Evolutionary conservation across 1,140 invertebrate species (phyloP), one percentile per base, ranked within the genome.

Genomic region (Archegozetes longisetosus): DNA sequence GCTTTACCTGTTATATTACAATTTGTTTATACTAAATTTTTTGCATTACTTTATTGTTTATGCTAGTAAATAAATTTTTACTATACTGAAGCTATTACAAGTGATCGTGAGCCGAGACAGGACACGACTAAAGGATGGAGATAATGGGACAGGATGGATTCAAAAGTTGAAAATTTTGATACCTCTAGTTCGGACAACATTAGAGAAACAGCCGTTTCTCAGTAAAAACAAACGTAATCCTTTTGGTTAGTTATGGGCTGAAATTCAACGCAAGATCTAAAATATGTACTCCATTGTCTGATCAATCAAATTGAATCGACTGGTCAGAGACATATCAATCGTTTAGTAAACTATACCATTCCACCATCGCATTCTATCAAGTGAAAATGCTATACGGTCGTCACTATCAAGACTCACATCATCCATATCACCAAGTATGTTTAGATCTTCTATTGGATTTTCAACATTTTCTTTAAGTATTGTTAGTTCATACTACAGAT

Each of bases 181-280:
- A n/a, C n/a, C n/a, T n/a, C n/a, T n/a, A n/a, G n/a, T 55, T 1
- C 62, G 62, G 12, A 61, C 65, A 1, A 65, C 59, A 14, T 52
- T 51, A 1, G 65, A 65, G 28, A 32, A 61, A 52, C 64, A 66
- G 14, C 66, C 61, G 13, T 23, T 24, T 24, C 40, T 6, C 20
- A 27, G 51, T 27, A 22, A 48, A 60, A 3, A 22, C 4, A 46
- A 58, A 82, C 72, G 28, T 73, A 73, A 64, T 84, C 81, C 2
- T 71, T 71, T 64, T 81, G 70, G 40, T 65, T 60, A 40, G 76
- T 74, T 60, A 74, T 74, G 6, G 75, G 73, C 13, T 74, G 73
- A 60, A 83, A 82, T 58, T 70, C 70, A 20, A 83, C 66, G 64
- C 81, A 83, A n/a, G n/a, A n/a, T 75, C 9, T 73, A 62, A 22